phyloP scores from a whole-genome alignment of 2,888 invertebrate species.

The Euphydryas editha region DNA sequence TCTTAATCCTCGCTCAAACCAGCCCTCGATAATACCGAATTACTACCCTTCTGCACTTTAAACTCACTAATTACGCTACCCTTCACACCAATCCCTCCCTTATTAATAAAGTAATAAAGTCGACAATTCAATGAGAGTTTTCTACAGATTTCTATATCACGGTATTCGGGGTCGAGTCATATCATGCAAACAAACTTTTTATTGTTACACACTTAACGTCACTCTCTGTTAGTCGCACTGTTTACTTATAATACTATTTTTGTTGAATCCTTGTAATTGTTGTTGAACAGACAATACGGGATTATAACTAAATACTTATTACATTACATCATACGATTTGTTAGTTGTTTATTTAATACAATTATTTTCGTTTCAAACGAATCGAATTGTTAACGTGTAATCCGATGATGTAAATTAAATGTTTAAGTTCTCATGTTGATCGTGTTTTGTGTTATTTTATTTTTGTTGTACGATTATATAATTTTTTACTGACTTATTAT shows the following conservation, averaged over 20 bases:
- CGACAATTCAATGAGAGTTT: conserved; percentile 29
- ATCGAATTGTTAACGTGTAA: not conserved
- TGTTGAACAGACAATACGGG: conserved; percentile 49
- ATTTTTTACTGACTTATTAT: too few relatives aligned
- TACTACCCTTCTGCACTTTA: conserved; percentile 46
- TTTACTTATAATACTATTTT: conserved; percentile 79
- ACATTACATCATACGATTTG: not conserved
- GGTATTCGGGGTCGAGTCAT: conserved; percentile 38
- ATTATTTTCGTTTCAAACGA: conserved; percentile 17
- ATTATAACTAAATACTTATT: conserved; percentile 40
- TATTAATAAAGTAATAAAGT: conserved; percentile 38
- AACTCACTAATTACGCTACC: conserved; percentile 47
- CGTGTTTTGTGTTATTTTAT: not conserved
- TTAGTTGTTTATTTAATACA: conserved; percentile 14
- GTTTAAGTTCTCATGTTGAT: not conserved
- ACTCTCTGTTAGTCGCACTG: conserved; percentile 61
- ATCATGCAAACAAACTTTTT: conserved; percentile 56
- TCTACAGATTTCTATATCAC: conserved; percentile 16
- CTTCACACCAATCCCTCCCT: conserved; percentile 32
- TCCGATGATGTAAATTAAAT: not conserved
- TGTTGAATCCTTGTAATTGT: conserved; percentile 61
- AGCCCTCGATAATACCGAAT: conserved; percentile 41
- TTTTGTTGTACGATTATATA: not conserved
- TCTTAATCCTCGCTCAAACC: conserved; percentile 55
- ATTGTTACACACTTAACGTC: conserved; percentile 74